Evolutionary conservation across 2,113 vertebrate genomes (phyloP).

Genomic region (Lepisosteus osseus): DNA sequence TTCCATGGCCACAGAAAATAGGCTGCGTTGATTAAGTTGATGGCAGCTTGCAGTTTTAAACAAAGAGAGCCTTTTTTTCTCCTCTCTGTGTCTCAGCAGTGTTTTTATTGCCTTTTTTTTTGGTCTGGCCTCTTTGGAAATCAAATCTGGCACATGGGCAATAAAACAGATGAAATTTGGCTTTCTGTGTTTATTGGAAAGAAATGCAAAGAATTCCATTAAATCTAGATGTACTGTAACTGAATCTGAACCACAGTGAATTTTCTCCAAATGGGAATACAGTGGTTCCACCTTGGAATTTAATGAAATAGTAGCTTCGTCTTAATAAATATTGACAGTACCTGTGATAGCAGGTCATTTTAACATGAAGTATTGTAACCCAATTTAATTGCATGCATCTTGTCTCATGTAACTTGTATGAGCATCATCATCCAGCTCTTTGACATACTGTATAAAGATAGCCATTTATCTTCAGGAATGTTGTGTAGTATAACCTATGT

Average conservation of each 20-base stretch:
- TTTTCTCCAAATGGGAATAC: conserved; percentile 17
- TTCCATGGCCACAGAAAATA: conserved; percentile 50
- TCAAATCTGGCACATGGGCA: conserved; percentile 24
- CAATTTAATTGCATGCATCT: no score
- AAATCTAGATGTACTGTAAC: background rate
- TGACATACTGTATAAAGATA: no score
- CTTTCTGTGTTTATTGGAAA: conserved; percentile 19
- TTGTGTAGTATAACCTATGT: no score
- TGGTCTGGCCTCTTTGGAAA: conserved; percentile 27
- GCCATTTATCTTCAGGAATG: no score
- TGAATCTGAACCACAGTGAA: conserved; percentile 12
- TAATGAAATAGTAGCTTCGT: no score
- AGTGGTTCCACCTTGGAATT: no score
- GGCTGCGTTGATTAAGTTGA: conserved; percentile 46
- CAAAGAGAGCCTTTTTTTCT: conserved; percentile 53
- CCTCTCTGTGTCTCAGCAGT: conserved; percentile 39
- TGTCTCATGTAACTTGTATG: no score
- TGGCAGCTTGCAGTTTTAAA: conserved; percentile 49
- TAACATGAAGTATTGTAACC: no score
- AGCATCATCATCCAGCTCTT: no score
- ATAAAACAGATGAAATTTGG: conserved; percentile 31
- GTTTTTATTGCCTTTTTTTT: conserved; percentile 23
- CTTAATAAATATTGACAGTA: no score
- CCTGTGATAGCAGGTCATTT: no score
- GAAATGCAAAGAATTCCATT: conserved; percentile 19